Percentiles rank a stretch among this genome's conserved stretches.
phyloP scores from a whole-genome alignment of 2,113 vertebrate genomes.

The Orthonyx spaldingii region DNA sequence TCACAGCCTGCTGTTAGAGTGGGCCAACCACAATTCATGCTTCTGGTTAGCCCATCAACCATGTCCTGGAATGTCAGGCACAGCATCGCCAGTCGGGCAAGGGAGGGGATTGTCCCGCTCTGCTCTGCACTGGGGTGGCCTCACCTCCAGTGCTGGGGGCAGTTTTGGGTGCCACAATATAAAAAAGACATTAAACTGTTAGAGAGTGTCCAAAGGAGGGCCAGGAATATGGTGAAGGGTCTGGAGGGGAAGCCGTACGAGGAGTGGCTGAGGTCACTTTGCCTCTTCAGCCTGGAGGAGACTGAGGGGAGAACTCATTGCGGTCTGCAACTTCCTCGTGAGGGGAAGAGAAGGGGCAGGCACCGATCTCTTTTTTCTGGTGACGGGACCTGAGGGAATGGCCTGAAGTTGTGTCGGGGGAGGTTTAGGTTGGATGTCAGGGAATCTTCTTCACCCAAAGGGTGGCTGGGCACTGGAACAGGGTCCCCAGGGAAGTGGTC shows the following conservation, averaged over 20 bases:
- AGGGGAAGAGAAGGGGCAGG: not conserved
- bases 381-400: accelerated
- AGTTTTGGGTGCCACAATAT: not conserved
- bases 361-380: not conserved
- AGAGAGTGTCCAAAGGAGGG: accelerated
- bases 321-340: accelerated
- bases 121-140: accelerated
- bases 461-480: accelerated
- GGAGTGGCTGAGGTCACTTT: not conserved
- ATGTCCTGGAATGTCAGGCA: not conserved
- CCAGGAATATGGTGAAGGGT: accelerated
- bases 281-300: not conserved
- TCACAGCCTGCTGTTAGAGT: not conserved
- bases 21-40: not conserved
- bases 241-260: accelerated
- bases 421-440: not conserved
- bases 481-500: accelerated
- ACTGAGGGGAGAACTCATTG: accelerated
- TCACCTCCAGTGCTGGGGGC: not conserved
- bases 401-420: not conserved
- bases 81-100: accelerated
- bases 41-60: not conserved
- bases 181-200: not conserved
- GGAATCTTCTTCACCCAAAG: not conserved
- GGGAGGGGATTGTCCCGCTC: not conserved